Conservation (phyloP, 2,888 invertebrate genomes). For the Nycteola revayana region DNA sequence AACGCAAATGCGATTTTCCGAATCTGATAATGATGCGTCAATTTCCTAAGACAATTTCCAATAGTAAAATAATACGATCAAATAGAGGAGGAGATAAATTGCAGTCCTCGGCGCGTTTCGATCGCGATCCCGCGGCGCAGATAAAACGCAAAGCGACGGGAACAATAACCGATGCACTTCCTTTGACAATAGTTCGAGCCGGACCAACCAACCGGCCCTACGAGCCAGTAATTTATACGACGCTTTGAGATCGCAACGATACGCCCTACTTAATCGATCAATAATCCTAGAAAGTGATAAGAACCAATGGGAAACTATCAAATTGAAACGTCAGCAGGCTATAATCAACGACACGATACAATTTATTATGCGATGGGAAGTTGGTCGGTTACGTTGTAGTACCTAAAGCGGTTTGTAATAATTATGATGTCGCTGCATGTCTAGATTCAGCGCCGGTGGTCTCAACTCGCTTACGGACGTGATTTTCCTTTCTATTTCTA, state of each 20-base stretch:
- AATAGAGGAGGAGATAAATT: slow-evolving; percentile 67
- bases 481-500: slow-evolving; percentile 29
- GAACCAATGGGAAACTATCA: slow-evolving; percentile 53
- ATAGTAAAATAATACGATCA: slow-evolving; percentile 61
- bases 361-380: slow-evolving; percentile 47
- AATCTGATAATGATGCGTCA: slow-evolving; percentile 42
- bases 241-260: slow-evolving; percentile 63
- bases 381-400: slow-evolving; percentile 24
- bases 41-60: slow-evolving; percentile 58
- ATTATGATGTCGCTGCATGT: slow-evolving; percentile 43
- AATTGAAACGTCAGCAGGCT: slow-evolving; percentile 68
- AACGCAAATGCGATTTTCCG: slow-evolving; percentile 33
- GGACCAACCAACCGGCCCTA: slow-evolving; percentile 36
- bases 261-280: slow-evolving; percentile 67
- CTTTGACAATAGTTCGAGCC: slow-evolving; percentile 66
- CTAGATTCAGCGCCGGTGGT: slow-evolving; percentile 46
- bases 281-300: slow-evolving; percentile 71
- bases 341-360: slow-evolving; percentile 51
- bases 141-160: slow-evolving; percentile 66
- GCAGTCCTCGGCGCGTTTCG: slow-evolving; percentile 48
- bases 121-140: slow-evolving; percentile 55
- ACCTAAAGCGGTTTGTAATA: slow-evolving; percentile 34
- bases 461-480: slow-evolving; percentile 29
- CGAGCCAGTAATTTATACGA: slow-evolving; percentile 59
- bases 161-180: slow-evolving; percentile 79